A percentile compares a stretch with the other conserved stretches of the same genome.
phyloP scores from a whole-genome alignment of 2,888 invertebrate genomes.

The Caenorhabditis zanzibari region DNA sequence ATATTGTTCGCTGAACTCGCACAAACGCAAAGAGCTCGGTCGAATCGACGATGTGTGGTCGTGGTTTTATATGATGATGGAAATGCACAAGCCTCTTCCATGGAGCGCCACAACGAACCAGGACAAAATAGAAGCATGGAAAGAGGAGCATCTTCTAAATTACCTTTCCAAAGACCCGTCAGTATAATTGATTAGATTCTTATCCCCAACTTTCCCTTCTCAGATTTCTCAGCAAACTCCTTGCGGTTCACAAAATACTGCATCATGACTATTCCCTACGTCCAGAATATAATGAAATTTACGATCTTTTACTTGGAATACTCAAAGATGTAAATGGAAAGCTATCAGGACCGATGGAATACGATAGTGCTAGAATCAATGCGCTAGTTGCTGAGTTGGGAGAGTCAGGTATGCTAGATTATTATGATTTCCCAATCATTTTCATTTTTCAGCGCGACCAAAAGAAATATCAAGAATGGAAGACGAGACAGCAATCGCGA shows the following conservation, averaged over 20 bases:
- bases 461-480: constrained; percentile 1
- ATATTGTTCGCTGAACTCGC: constrained; percentile 59
- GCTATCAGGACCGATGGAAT: constrained; percentile 42
- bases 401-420: not conserved
- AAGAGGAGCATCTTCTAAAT: constrained; percentile 5
- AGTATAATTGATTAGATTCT: not conserved
- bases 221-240: constrained; percentile 7
- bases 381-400: not conserved
- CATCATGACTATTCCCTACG: constrained; percentile 13
- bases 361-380: constrained; percentile 11
- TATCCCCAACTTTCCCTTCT: not conserved
- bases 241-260: constrained; percentile 21
- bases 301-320: constrained; percentile 11
- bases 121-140: constrained; percentile 16
- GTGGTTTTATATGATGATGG: constrained; percentile 54
- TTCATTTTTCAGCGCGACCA: constrained; percentile 1
- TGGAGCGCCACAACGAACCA: constrained; percentile 15
- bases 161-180: constrained; percentile 20
- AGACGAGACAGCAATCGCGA: not conserved
- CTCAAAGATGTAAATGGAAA: constrained; percentile 38
- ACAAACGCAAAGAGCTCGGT: constrained; percentile 42
- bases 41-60: constrained; percentile 53
- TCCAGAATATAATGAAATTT: constrained; percentile 38
- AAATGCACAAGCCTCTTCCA: constrained; percentile 43
- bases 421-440: not conserved